Conservation (phyloP, 1,140 invertebrate species). For the Lineus longissimus region DNA sequence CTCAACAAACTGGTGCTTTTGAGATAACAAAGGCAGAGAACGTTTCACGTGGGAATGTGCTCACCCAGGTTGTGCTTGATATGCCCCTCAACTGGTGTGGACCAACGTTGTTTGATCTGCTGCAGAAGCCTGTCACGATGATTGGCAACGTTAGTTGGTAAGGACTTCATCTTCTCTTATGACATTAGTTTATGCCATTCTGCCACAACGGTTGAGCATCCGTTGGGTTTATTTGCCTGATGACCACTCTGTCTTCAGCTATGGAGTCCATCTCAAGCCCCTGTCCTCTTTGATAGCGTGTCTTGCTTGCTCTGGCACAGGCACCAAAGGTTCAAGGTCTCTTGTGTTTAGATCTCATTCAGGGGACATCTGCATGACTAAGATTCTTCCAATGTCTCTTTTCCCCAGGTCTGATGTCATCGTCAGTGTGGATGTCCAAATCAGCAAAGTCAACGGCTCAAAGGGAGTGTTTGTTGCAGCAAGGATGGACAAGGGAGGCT, state of each 20-base stretch:
- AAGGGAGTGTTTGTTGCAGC: conserved; percentile 42
- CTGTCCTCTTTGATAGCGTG: no score
- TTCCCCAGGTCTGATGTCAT: conserved; percentile 31
- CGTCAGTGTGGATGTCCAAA: conserved; percentile 28
- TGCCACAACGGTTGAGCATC: neutral
- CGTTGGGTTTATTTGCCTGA: no score
- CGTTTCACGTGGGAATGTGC: conserved; percentile 27
- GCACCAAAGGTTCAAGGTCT: no score
- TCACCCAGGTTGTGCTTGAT: conserved; percentile 38
- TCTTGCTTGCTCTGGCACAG: no score
- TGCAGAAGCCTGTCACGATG: conserved; percentile 22
- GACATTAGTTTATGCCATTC: neutral
- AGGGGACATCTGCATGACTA: no score
- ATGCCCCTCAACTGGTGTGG: conserved; percentile 39
- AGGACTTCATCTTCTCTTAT: neutral
- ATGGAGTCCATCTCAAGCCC: no score
- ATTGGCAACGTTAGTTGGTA: conserved; percentile 32
- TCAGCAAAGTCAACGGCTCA: conserved; percentile 31
- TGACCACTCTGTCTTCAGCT: no score
- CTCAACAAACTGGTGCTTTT: conserved; percentile 44
- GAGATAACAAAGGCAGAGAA: conserved; percentile 31
- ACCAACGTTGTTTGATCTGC: conserved; percentile 11
- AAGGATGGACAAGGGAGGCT: conserved; percentile 23
- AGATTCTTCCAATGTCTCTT: conserved; percentile 1
- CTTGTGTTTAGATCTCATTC: neutral